Base-by-base conservation (phyloP, 1,140 invertebrate genomes). In the Heliconius congener region DNA sequence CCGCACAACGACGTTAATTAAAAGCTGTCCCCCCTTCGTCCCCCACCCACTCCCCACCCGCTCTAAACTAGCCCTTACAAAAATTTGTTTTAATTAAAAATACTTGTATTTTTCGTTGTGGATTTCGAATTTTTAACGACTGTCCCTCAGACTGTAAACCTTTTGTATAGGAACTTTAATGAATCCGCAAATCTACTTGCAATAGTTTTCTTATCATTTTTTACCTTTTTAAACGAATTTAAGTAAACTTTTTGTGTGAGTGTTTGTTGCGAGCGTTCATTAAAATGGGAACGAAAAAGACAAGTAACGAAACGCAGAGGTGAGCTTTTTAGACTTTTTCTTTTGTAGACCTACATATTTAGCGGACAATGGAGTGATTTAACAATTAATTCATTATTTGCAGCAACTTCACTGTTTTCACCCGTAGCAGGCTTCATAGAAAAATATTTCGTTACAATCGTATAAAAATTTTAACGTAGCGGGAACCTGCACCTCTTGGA, bases 71-170 rank as follows among this genome's bases (percentile, higher is more conserved):
- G 73, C 60, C 73, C 72, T 73, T 79, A 74, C 72, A 79, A 60
- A 79, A 79, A 79, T 74, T 79, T 79, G 71, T 78, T 73, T 79
- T 74, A 74, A 79, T 80, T 80, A 76, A 80, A 71, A 55, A 39
- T 46, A 76, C 74, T 76, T 80, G 50, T 80, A 80, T 76, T 80
- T 80, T 76, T 74, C 39, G 71, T 80, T 71, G 73, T 76, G 78
- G 57, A 74, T 71, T 76, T 76, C 73, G 46, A 80, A 76, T 76
- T 76, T 76, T 80, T 76, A 80, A 80, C 71, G 78, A 76, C 66
- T 71, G 73, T 75, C 73, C 50, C 52, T 79, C 74, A 73, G 71
- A 76, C 74, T 60, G 71, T 80, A 72, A 76, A 60, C 70, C 74
- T 80, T 76, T 76, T 76, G 74, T 80, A 72, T 71, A 46, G 74